Base-by-base conservation (phyloP, 2,888 invertebrate genomes). In the Amphipoea oculea region DNA sequence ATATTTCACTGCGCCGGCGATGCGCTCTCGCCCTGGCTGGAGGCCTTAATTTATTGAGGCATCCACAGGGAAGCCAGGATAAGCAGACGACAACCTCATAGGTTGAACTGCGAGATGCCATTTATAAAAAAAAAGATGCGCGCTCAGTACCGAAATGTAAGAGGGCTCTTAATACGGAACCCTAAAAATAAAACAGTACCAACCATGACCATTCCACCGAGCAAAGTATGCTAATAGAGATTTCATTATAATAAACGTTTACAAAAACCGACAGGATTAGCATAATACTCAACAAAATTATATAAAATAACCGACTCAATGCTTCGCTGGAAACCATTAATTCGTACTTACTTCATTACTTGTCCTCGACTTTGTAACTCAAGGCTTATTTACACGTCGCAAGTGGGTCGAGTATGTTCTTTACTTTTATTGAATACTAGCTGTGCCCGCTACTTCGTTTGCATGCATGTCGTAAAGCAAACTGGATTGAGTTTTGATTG, bases 201-300 rank as follows among this genome's bases (percentile, higher is more conserved):
- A 40, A 42, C 29, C 79, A 23, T 67, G 42, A 72, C 85, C 57
- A 69, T 76, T 80, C 67, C 45, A 76, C n/a, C 54, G 63, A 76
- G 62, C 45, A 73, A 78, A 48, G 48, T 78, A 85, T 86, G 80
- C 74, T 83, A 87, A 87, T 83, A 79, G 42, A 75, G 76, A 76
- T 86, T 86, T 79, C 72, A 83, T 88, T 83, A 72, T 76, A 77
- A 83, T 78, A 76, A 83, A 82, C 78, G 83, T 79, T 79, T 79
- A 76, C 51, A 78, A 82, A 80, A 86, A 83, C 67, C 76, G 70
- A 73, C 87, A 76, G 6, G 9, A 86, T 86, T 88, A 83, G 51
- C 88, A 88, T 86, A 82, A 82, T 88, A 81, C 76, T 86, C 71
- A 74, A 83, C 77, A 71, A 76, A 88, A 86, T 88, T 83, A 86